Evolutionary conservation across 2,888 invertebrate genomes (phyloP).

Genomic region (Drosophila rubida): DNA sequence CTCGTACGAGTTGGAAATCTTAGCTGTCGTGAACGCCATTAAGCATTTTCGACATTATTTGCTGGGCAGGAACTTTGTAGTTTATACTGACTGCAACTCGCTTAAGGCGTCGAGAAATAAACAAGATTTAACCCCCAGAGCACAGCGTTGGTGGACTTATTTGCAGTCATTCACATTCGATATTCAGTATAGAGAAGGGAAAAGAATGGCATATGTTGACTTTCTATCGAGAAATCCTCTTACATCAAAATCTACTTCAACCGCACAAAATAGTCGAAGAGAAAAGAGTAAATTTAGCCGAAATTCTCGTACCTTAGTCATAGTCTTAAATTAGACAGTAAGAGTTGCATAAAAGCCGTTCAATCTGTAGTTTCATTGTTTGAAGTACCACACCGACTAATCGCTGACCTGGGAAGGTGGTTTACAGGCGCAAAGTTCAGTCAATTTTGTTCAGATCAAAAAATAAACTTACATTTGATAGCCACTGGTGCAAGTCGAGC

Average conservation of each 20-base stretch:
- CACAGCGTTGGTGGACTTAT: too few species aligned
- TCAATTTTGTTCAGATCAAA: conserved; percentile 15
- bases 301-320: not conserved
- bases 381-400: not conserved
- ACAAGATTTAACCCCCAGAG: too few species aligned
- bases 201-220: too few species aligned
- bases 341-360: not conserved
- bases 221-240: not conserved
- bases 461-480: not conserved
- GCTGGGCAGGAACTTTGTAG: conserved; percentile 8
- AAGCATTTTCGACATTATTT: conserved; percentile 56
- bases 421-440: not conserved
- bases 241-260: not conserved
- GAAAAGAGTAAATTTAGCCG: too few species aligned
- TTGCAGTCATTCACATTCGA: too few species aligned
- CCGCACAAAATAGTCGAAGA: not conserved
- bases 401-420: not conserved
- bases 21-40: conserved; percentile 43
- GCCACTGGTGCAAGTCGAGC: conserved; percentile 14
- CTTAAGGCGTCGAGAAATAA: too few species aligned
- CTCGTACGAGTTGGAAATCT: conserved; percentile 33
- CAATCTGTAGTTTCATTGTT: too few species aligned
- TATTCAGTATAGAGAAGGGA: too few species aligned
- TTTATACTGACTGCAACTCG: too few species aligned
- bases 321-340: not conserved